phyloP scores from a whole-genome alignment of 1,140 invertebrate species.

The Macrosteles quadrilineatus region DNA sequence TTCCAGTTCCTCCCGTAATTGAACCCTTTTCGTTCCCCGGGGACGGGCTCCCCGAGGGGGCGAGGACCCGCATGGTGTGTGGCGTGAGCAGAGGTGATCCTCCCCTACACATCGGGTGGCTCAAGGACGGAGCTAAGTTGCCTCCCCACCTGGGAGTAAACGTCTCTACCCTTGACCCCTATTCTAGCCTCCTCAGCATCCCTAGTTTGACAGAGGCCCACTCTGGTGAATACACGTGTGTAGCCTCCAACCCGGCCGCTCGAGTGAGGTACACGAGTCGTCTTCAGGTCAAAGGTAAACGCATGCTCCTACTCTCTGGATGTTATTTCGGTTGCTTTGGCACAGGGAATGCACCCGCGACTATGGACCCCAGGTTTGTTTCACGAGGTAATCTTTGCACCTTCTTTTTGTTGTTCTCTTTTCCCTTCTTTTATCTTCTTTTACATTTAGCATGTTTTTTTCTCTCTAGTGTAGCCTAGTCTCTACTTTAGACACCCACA shows the following conservation, averaged over 20 bases:
- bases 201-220: slow-evolving; percentile 71
- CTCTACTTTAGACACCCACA: slow-evolving; percentile 18
- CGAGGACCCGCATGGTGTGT: slow-evolving; percentile 82
- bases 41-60: slow-evolving; percentile 77
- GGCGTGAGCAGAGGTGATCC: slow-evolving; percentile 79
- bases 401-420: slow-evolving; percentile 39
- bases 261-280: slow-evolving; percentile 78
- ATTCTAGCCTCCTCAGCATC: slow-evolving; percentile 75
- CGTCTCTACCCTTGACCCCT: slow-evolving; percentile 70
- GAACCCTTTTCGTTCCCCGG: slow-evolving; percentile 78
- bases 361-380: slow-evolving; percentile 59
- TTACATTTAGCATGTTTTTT: slow-evolving; percentile 33
- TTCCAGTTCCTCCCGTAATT: slow-evolving; percentile 78
- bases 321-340: slow-evolving; percentile 53
- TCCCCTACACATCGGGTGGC: slow-evolving; percentile 73
- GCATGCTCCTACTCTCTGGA: slow-evolving; percentile 40
- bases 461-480: slow-evolving; percentile 25
- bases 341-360: slow-evolving; percentile 61
- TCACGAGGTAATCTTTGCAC: slow-evolving; percentile 50
- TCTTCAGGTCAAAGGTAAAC: slow-evolving; percentile 82
- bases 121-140: slow-evolving; percentile 71
- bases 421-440: slow-evolving; percentile 39
- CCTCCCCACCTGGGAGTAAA: slow-evolving; percentile 57
- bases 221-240: slow-evolving; percentile 79
- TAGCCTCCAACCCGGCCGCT: slow-evolving; percentile 75